A percentile compares a stretch with the other conserved stretches of the same genome.
These are phyloP conservation scores for Zophobas atratus DNA, from an alignment of 1,140 invertebrate genomes.

Conservation along the genomic window DNA sequence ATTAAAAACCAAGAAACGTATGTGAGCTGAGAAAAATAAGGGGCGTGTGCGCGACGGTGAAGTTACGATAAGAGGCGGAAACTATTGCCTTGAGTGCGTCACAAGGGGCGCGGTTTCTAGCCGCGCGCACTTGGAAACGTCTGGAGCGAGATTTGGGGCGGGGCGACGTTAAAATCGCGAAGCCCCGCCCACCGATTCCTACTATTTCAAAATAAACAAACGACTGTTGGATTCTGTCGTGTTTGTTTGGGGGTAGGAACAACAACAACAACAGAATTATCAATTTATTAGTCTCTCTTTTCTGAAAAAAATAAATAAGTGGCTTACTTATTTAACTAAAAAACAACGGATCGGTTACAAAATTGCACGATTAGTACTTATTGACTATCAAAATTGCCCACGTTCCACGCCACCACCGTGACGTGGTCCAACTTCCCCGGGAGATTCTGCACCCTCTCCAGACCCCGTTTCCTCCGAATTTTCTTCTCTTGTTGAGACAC, in stretches of 20 bases:
- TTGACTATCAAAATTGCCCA: constrained; percentile 69
- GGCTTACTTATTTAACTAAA: not conserved
- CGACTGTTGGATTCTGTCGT: not conserved
- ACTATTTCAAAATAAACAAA: not conserved
- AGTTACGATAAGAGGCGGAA: constrained; percentile 58
- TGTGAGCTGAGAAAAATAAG: too few species aligned
- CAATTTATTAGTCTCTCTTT: not conserved
- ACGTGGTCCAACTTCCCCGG: constrained; percentile 96
- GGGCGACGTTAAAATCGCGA: constrained; percentile 74
- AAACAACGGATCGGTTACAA: constrained; percentile 1
- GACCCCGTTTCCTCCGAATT: constrained; percentile 77
- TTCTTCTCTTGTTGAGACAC: constrained; percentile 77
- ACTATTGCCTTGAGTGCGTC: constrained; percentile 69
- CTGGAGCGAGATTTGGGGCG: constrained; percentile 81
- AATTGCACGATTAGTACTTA: constrained; percentile 23
- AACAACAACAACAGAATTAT: too few species aligned
- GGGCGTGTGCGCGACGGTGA: too few species aligned
- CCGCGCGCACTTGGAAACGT: constrained; percentile 80
- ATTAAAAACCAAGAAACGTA: too few species aligned
- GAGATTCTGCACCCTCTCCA: constrained; percentile 80
- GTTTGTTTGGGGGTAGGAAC: not conserved
- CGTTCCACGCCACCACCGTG: constrained; percentile 86
- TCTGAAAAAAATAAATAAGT: constrained; percentile 4
- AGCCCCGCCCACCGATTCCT: constrained; percentile 71
- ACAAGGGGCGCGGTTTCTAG: constrained; percentile 73